Conservation (phyloP, 2,888 invertebrate genomes). For the Pyralis farinalis region DNA sequence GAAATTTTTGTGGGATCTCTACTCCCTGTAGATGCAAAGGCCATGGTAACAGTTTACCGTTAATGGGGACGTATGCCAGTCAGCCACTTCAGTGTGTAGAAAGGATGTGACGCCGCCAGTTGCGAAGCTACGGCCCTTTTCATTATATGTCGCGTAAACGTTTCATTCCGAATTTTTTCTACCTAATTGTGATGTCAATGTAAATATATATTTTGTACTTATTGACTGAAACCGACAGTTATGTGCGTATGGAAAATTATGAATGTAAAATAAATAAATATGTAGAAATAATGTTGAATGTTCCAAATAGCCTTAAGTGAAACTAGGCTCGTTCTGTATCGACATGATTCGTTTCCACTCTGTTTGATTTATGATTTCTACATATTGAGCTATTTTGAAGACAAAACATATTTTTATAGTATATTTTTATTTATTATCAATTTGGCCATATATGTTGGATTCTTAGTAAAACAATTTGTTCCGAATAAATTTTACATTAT, state of each 20-base stretch:
- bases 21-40: no score
- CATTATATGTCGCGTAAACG: slow-evolving; percentile 27
- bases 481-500: slow-evolving; percentile 60
- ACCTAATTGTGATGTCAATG: slow-evolving; percentile 51
- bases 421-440: slow-evolving; percentile 55
- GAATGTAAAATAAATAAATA: slow-evolving; percentile 3
- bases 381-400: slow-evolving; percentile 46
- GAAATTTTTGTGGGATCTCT: no score
- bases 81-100: no score
- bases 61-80: no score
- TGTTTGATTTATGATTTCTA: slow-evolving; percentile 16
- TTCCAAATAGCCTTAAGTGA: slow-evolving; percentile 10
- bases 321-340: slow-evolving; percentile 2
- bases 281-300: slow-evolving; percentile 5
- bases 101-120: no score
- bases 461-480: slow-evolving; percentile 46
- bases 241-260: slow-evolving; percentile 11
- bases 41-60: no score
- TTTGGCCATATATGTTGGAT: slow-evolving; percentile 40
- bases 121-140: slow-evolving; percentile 16
- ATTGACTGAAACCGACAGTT: slow-evolving; percentile 41
- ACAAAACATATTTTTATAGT: slow-evolving; percentile 68
- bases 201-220: slow-evolving; percentile 70
- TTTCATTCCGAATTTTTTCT: slow-evolving; percentile 56
- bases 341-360: slow-evolving; percentile 3